Base-by-base conservation (phyloP, 2,113 vertebrate species). In the Octodon degus region DNA sequence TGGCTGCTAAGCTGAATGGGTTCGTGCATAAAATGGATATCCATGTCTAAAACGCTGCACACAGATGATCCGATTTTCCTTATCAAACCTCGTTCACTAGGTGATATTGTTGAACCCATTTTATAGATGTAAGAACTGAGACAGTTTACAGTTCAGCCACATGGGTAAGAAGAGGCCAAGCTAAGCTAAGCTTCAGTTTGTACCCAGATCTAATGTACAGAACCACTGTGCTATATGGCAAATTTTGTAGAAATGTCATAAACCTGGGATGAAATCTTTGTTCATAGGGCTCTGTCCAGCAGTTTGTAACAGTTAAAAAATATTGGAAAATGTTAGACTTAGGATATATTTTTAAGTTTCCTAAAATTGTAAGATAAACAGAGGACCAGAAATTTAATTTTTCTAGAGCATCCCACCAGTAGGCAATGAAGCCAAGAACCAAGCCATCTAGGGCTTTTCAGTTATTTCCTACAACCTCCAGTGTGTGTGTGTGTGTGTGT, bases 321-420 rank as follows among this genome's bases (percentile, higher is more conserved):
- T 76, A 89, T 96, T 90, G 65, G 32, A 93, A 84, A 34, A 34
- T 93, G 30, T 90, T 24, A 81, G 4, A 30, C 60, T 37, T 74
- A 65, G 74, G 53, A 63, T 25, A 20, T 77, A 58, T 27, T 74
- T 86, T 82, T 43, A 93, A 97, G 4, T 1, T 10, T 77, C n/a
- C n/a, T 63, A 89, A 92, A 87, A 96, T 93, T 80, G 60, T 32
- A 47, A 65, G 63, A 89, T 72, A 67, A 92, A 92, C 3, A 87
- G 9, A 92, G 50, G 85, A 85, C 11, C 9, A 90, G 22, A 93
- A 32, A 53, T 89, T 97, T 81, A 90, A 91, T 12, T 60, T 97
- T 43, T 11, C 88, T 27, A 30, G 34, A 58, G 37, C 63, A 92
- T 72, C 16, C 27, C 63, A 47, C 24, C 47, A 22, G 27, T 30